phyloP scores from a whole-genome alignment of 2,888 invertebrate species.

The Lamproptera curius region DNA sequence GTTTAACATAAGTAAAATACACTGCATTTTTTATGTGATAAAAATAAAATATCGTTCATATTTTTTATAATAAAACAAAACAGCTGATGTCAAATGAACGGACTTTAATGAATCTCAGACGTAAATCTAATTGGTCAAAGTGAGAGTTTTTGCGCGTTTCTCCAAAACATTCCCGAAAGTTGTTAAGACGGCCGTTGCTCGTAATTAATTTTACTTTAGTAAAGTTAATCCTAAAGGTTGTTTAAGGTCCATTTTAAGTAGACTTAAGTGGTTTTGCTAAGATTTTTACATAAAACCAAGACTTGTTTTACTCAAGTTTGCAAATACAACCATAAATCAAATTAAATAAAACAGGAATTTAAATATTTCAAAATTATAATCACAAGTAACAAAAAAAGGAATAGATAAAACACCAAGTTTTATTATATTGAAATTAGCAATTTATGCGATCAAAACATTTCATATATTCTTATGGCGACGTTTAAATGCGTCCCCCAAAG shows the following conservation, averaged over 20 bases:
- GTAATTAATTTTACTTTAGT: slow-evolving; percentile 2
- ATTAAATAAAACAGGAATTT: no score
- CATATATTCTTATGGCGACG: slow-evolving; percentile 5
- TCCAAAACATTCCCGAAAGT: slow-evolving; percentile 1
- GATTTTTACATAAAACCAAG: no score
- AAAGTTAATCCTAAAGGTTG: background rate
- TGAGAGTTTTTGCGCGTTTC: background rate
- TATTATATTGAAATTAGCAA: no score
- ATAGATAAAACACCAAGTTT: no score
- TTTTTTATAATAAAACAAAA: background rate
- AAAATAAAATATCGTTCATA: background rate
- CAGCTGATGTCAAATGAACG: background rate
- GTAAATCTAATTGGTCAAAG: background rate
- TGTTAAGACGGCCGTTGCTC: background rate
- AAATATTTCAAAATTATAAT: no score
- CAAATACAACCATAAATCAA: no score
- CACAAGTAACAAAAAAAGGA: no score
- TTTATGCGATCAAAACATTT: no score
- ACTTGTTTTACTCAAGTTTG: no score
- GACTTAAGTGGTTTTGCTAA: slow-evolving; percentile 7
- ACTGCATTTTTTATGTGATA: no score
- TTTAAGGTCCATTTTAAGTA: slow-evolving; percentile 8
- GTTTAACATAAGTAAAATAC: no score
- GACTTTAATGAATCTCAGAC: background rate
- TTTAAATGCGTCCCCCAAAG: slow-evolving; percentile 7